phyloP scores from a whole-genome alignment of 1,140 invertebrate genomes.

The Orchesella cincta region DNA sequence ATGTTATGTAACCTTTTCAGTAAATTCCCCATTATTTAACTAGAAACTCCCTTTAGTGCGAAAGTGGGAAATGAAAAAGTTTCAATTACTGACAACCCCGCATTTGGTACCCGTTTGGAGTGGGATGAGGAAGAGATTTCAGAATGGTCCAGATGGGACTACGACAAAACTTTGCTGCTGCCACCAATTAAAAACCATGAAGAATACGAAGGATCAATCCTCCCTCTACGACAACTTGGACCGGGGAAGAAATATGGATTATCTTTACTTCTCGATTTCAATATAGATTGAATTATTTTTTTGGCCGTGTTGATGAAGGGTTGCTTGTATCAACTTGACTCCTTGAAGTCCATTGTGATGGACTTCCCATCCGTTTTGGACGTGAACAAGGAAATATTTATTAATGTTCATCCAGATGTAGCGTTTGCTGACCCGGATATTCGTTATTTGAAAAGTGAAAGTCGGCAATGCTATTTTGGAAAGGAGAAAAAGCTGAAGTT shows the following conservation, averaged over 20 bases:
- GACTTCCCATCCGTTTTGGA: neutral
- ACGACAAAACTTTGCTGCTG: neutral
- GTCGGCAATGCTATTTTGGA: slow-evolving; percentile 40
- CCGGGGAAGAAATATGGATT: slow-evolving; percentile 32
- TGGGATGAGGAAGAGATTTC: neutral
- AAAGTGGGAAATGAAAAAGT: no score
- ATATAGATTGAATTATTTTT: no score
- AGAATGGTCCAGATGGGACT: slow-evolving; percentile 34
- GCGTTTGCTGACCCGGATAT: neutral
- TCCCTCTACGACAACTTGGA: slow-evolving; percentile 17
- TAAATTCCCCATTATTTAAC: no score
- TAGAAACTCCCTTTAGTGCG: no score
- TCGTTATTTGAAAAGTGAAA: no score
- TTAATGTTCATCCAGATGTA: neutral
- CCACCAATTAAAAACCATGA: neutral
- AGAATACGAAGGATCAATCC: no score
- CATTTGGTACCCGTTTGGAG: neutral
- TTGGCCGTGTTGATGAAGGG: no score
- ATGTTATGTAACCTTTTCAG: no score
- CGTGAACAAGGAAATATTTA: neutral
- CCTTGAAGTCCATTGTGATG: neutral
- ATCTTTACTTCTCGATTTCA: slow-evolving; percentile 33
- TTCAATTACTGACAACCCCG: no score
- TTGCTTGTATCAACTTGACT: neutral
- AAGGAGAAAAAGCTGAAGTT: slow-evolving; percentile 39